Conservation (phyloP, 2,113 vertebrate species). For the Recurvirostra avosetta region DNA sequence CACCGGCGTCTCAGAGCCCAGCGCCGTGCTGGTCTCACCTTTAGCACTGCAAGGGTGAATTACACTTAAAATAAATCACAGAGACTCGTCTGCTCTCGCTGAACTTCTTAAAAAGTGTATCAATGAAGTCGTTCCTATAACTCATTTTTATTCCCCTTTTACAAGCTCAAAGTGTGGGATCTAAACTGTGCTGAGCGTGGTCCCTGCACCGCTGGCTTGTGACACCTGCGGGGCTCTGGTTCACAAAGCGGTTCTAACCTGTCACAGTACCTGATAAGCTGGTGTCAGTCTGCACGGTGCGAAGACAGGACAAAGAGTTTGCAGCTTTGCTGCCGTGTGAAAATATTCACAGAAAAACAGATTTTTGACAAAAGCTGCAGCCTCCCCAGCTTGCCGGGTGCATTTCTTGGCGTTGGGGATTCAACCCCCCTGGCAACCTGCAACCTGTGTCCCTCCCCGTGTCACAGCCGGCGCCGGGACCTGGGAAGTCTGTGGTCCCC, state of each 20-base stretch:
- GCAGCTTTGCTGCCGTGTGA: background rate
- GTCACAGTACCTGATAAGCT: background rate
- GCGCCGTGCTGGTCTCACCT: fast-evolving
- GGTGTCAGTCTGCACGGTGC: background rate
- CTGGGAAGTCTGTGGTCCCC: fast-evolving
- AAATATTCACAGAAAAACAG: background rate
- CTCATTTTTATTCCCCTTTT: background rate
- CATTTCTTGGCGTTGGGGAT: fast-evolving
- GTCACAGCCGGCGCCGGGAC: background rate
- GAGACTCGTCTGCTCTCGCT: fast-evolving
- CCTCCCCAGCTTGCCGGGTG: fast-evolving
- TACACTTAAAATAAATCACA: background rate
- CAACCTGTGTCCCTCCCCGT: fast-evolving
- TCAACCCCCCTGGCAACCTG: background rate
- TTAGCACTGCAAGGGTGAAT: background rate
- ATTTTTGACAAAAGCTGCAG: background rate
- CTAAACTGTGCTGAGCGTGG: background rate
- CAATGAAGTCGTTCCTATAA: background rate
- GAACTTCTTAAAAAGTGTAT: background rate
- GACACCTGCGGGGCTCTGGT: background rate
- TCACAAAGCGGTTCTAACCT: background rate
- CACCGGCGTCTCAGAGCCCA: fast-evolving
- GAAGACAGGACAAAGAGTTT: background rate
- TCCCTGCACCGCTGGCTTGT: fast-evolving
- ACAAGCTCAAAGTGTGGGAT: background rate